These are phyloP conservation scores for Sclerurus mexicanus DNA, from an alignment of 2,113 vertebrate genomes.

Conservation along the genomic window DNA sequence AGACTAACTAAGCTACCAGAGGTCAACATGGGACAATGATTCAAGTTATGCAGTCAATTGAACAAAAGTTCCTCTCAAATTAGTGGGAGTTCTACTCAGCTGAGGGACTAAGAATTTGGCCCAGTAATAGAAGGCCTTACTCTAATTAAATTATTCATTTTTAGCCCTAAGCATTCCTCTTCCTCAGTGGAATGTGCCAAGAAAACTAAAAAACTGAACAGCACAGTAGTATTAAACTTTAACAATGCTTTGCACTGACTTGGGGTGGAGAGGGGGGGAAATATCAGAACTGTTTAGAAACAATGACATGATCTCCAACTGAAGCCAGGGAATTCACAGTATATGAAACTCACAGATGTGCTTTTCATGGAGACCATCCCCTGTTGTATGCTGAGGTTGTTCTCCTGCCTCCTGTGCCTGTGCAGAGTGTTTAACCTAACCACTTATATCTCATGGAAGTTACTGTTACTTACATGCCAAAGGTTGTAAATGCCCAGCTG, in stretches of 20 bases:
- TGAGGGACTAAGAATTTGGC: constrained; percentile 10
- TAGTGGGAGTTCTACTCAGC: constrained; percentile 11
- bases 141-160: constrained; percentile 38
- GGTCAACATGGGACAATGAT: constrained; percentile 12
- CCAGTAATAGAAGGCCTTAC: not conserved
- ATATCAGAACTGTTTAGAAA: constrained; percentile 14
- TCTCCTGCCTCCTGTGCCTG: not conserved
- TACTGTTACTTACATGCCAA: not conserved
- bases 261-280: not conserved
- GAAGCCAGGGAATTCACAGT: constrained; percentile 9
- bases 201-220: not conserved
- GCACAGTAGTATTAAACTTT: constrained; percentile 6
- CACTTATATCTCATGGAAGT: not conserved
- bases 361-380: not conserved
- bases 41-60: not conserved
- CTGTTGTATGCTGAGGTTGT: not conserved
- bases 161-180: constrained; percentile 21
- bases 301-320: not conserved
- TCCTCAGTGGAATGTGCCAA: constrained; percentile 2
- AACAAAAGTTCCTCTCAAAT: constrained; percentile 21
- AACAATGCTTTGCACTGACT: constrained; percentile 32
- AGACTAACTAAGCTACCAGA: not conserved
- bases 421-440: not conserved
- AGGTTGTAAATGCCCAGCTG: not conserved
- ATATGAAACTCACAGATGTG: not conserved